A percentile compares a stretch with the other conserved stretches of the same genome.
These are phyloP conservation scores for Uropetala carovei DNA, from an alignment of 2,888 invertebrate genomes.

Conservation along the genomic window DNA sequence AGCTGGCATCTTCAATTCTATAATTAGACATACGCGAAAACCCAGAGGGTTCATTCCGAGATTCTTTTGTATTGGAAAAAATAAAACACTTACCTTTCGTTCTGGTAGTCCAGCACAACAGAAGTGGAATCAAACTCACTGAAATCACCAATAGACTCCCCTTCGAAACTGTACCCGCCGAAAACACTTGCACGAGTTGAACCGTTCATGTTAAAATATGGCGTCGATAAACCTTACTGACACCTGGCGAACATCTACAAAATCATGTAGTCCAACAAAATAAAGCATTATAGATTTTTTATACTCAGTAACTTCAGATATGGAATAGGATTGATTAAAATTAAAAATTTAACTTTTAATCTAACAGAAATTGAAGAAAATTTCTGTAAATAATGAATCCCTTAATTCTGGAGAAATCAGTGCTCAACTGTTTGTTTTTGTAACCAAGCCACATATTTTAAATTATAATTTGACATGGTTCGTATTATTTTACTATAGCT, in stretches of 20 bases:
- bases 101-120: conserved; percentile 76
- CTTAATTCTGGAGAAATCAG: no score
- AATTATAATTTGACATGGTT: no score
- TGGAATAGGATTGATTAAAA: no score
- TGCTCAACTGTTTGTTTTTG: no score
- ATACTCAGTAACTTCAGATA: no score
- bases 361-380: no score
- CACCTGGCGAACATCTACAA: conserved; percentile 15
- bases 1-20: conserved; percentile 36
- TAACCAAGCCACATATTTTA: no score
- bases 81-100: conserved; percentile 75
- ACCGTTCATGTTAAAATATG: conserved; percentile 68
- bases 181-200: conserved; percentile 72
- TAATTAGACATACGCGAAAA: conserved; percentile 49
- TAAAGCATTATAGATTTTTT: background rate
- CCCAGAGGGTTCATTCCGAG: background rate
- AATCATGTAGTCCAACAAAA: background rate
- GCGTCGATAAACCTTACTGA: conserved; percentile 47
- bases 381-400: no score
- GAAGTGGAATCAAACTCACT: conserved; percentile 78
- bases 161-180: conserved; percentile 78
- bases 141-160: conserved; percentile 77
- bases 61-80: background rate
- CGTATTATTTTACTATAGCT: no score
- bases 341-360: no score